These are phyloP conservation scores for Volucella zonaria DNA, from an alignment of 2,888 invertebrate genomes.

Conservation along the genomic window DNA sequence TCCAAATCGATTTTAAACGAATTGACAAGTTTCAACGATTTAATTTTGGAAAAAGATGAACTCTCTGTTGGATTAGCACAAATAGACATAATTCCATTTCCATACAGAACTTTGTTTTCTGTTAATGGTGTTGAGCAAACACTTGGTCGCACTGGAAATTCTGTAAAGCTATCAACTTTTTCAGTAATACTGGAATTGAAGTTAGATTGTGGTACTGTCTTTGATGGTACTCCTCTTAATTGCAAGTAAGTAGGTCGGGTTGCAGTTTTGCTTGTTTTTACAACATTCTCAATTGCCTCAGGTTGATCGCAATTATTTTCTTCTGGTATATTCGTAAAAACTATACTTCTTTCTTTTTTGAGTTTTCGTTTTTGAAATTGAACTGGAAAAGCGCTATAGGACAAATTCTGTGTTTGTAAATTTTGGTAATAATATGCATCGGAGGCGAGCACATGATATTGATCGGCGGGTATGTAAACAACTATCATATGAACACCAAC, in stretches of 20 bases:
- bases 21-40: conserved; percentile 75
- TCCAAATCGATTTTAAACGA: conserved; percentile 81
- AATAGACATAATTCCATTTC: conserved; percentile 89
- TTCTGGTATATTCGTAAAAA: conserved; percentile 93
- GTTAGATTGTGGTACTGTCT: conserved; percentile 81
- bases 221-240: conserved; percentile 82
- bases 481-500: conserved; percentile 91
- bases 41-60: conserved; percentile 11
- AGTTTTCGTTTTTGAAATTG: conserved; percentile 83
- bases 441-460: conserved; percentile 84
- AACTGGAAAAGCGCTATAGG: conserved; percentile 78
- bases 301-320: conserved; percentile 82
- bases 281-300: conserved; percentile 20
- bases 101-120: conserved; percentile 89
- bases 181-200: conserved; percentile 84
- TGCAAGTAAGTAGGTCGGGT: conserved; percentile 85
- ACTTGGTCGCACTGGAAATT: conserved; percentile 88
- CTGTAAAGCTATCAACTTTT: conserved; percentile 84
- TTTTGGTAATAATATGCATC: conserved; percentile 83
- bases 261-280: conserved; percentile 34
- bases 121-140: conserved; percentile 91
- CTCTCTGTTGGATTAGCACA: conserved; percentile 86
- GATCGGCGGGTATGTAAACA: conserved; percentile 88
- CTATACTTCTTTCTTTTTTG: conserved; percentile 90
- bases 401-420: conserved; percentile 79